These are phyloP conservation scores for Patella caerulea DNA, from an alignment of 2,888 invertebrate species.

Conservation along the genomic window DNA sequence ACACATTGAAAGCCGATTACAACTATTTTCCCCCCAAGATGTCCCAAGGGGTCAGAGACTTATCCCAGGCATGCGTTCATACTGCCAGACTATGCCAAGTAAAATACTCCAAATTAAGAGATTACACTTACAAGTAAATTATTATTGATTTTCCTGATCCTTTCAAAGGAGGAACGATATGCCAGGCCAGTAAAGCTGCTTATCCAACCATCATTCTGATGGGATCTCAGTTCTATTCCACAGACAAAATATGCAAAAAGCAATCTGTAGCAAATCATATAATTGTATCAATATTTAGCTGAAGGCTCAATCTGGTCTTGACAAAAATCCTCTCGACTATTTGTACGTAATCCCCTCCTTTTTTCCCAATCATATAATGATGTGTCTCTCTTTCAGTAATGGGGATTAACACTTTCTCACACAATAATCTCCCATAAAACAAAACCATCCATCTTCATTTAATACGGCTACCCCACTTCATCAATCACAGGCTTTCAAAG, in stretches of 20 bases:
- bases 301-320: constrained; percentile 3
- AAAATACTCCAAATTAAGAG: constrained; percentile 35
- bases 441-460: too few species aligned
- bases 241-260: constrained; percentile 21
- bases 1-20: constrained; percentile 8
- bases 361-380: not conserved
- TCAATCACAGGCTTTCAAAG: too few species aligned
- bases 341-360: not conserved
- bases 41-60: not conserved
- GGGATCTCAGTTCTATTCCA: not conserved
- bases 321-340: not conserved
- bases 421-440: too few species aligned
- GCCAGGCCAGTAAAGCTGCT: not conserved
- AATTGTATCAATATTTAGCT: constrained; percentile 31
- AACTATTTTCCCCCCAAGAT: not conserved
- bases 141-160: constrained; percentile 28
- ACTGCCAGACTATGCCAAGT: not conserved
- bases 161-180: constrained; percentile 13
- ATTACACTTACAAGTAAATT: constrained; percentile 32
- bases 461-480: too few species aligned
- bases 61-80: not conserved
- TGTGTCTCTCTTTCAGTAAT: constrained; percentile 8
- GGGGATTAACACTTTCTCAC: not conserved
- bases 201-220: not conserved
- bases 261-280: constrained; percentile 23